Base-by-base conservation (phyloP, 37 sponge, comb jelly and placozoan genomes). In the Ephydatia muelleri region DNA sequence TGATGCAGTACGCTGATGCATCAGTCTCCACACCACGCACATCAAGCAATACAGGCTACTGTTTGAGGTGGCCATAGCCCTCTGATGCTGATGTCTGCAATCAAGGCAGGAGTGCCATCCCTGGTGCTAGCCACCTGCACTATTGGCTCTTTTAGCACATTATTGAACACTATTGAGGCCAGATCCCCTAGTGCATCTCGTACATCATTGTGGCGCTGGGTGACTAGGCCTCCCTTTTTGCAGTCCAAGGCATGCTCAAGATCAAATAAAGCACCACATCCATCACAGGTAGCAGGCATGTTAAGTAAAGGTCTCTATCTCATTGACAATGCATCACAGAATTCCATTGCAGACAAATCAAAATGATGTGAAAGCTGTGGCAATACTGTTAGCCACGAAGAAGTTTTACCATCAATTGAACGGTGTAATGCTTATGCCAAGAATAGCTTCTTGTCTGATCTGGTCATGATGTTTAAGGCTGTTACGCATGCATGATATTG, bases 1-100 rank as follows among this genome's bases (percentile, higher is more conserved):
- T 76, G n/a, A 29, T 27, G 14, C 67, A 27, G 43, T 75, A 74
- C 8, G 69, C 65, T 47, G 38, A 48, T 75, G 82, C 69, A 43
- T 80, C 80, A 86, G 83, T 82, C 78, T 82, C 89, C 67, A 77
- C 72, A 65, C 83, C 84, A 77, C 72, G 70, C 19, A 83, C 49
- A 88, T 88, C 89, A 77, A 88, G 49, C 78, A 88, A 88, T 29
- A n/a, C n/a, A n/a, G n/a, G 82, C 82, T 72, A 26, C 73, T 38
- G 82, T 21, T 66, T 88, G 78, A 49, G 79, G 79, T 25, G 72
- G 78, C 84, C 79, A 88, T 21, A 88, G 78, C 33, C 84, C 89
- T 35, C 89, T 47, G 25, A 83, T 79, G 14, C 89, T 31, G 30
- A 88, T 72, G 67, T 83, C 78, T 35, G 84, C 84, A 64, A 88